These are phyloP conservation scores for Achlya flavicornis DNA, from an alignment of 2,888 invertebrate species.

Conservation along the genomic window DNA sequence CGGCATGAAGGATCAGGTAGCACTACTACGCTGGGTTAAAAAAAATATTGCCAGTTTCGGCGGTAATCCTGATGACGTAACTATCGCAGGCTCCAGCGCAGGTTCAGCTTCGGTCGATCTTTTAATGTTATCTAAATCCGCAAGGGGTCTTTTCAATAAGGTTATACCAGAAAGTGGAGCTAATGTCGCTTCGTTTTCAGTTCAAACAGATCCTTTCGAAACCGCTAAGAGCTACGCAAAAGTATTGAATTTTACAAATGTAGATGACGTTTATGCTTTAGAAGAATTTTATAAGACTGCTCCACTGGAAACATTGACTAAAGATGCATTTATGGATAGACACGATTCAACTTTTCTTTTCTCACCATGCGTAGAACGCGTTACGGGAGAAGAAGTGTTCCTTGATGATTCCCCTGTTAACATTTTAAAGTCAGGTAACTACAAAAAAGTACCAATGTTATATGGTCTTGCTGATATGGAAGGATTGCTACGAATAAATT, in stretches of 20 bases:
- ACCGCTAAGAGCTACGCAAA: slow-evolving; percentile 45
- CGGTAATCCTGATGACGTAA: slow-evolving; percentile 54
- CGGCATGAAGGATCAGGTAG: slow-evolving; percentile 55
- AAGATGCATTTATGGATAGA: slow-evolving; percentile 27
- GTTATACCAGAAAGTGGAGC: slow-evolving; percentile 52
- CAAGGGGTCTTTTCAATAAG: slow-evolving; percentile 48
- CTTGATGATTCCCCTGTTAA: slow-evolving; percentile 46
- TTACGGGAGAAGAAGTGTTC: slow-evolving; percentile 41
- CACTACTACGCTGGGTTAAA: slow-evolving; percentile 48
- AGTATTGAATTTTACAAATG: slow-evolving; percentile 35
- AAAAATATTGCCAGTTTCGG: slow-evolving; percentile 51
- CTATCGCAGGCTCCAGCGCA: slow-evolving; percentile 46
- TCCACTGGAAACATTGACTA: slow-evolving; percentile 37
- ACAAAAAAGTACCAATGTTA: slow-evolving; percentile 49
- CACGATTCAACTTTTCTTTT: slow-evolving; percentile 32
- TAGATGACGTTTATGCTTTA: slow-evolving; percentile 45
- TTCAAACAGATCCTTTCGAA: slow-evolving; percentile 49
- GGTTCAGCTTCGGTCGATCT: slow-evolving; percentile 47
- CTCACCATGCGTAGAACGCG: slow-evolving; percentile 14
- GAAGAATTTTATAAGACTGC: slow-evolving; percentile 53
- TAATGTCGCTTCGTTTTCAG: slow-evolving; percentile 32
- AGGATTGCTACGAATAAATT: slow-evolving; percentile 42
- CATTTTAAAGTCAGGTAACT: slow-evolving; percentile 45
- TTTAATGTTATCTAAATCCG: slow-evolving; percentile 41
- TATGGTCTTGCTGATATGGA: slow-evolving; percentile 62